Evolutionary conservation across 2,113 vertebrate genomes (phyloP), one percentile per base, ranked within the genome.

Genomic region (Desmodus rotundus): DNA sequence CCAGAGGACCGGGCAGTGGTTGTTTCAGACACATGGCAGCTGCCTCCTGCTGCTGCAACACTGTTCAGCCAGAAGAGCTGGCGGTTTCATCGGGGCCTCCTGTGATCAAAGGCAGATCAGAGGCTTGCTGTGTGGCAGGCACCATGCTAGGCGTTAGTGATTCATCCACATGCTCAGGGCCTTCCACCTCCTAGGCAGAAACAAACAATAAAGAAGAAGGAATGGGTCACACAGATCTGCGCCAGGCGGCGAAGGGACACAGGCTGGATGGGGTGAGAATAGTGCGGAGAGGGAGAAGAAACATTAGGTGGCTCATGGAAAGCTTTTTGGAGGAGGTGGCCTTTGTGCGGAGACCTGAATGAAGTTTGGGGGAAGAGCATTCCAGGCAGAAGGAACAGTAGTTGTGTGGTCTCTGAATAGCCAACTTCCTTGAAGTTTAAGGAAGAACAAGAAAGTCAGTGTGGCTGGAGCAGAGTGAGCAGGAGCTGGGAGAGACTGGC

Each of bases 1-100:
- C 2, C 1, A 16, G 12, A 65, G 36, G n/a, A 6, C 28, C 2
- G 0, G 13, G 20, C 3, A 6, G 41, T 36, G 2, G 14, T 15
- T 24, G 15, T 17, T 52, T 24, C 28, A 3, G 54, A 8, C 14
- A 73, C 22, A 47, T 0, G 0, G 10, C 31, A 41, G 45, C 80
- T 38, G 28, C 38, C 67, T 86, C 50, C 43, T 20, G 73, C 4
- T 67, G 2, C 36, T 16, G 16, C 0, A 33, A 52, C 13, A 3
- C 67, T 0, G 3, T 13, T 58, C 43, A 13, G 15, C 17, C 2
- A 0, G 61, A 22, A 50, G 14, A 26, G 38, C 28, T 2, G 14
- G 36, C 12, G 2, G 4, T 43, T 28, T 15, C 91, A 22, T 31
- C 22, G 1, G 3, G 54, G 28, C 16, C 1, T 50, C 41, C 31